These are phyloP conservation scores for Polymixis lichenea DNA, from an alignment of 2,888 invertebrate species.

Conservation along the genomic window DNA sequence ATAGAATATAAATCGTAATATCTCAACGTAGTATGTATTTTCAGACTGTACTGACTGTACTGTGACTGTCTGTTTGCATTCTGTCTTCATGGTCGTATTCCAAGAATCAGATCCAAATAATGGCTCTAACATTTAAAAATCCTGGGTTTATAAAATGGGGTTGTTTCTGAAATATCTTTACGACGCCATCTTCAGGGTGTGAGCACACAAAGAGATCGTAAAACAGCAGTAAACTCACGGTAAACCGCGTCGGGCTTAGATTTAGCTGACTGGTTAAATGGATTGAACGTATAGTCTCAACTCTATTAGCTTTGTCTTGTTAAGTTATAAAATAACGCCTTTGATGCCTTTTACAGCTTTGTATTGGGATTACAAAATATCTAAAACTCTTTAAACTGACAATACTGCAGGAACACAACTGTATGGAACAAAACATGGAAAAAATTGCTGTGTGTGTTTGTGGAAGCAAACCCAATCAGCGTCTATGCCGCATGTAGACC, in stretches of 20 bases:
- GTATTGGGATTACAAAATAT: background rate
- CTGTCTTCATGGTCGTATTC: background rate
- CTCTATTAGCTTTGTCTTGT: conserved; percentile 1
- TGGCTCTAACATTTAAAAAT: conserved; percentile 10
- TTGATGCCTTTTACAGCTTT: background rate
- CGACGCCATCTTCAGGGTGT: conserved; percentile 33
- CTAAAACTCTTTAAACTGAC: background rate
- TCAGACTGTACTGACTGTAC: too few relatives aligned
- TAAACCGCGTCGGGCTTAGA: conserved; percentile 31
- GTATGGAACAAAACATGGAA: background rate
- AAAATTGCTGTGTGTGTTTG: background rate
- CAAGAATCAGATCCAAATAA: background rate
- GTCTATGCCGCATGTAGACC: background rate
- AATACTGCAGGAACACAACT: background rate
- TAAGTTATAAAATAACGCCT: background rate
- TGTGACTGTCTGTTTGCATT: too few relatives aligned
- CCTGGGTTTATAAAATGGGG: background rate
- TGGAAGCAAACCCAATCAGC: background rate
- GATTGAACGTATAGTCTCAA: conserved; percentile 20
- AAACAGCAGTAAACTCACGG: conserved; percentile 50
- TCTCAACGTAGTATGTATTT: background rate
- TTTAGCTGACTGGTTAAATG: conserved; percentile 53
- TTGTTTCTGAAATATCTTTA: conserved; percentile 47
- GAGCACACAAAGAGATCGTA: conserved; percentile 48
- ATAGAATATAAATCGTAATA: background rate